A percentile compares a stretch with the other conserved stretches of the same genome.
Conservation (phyloP, 2,888 invertebrate species). For the Camponotus fellah region DNA sequence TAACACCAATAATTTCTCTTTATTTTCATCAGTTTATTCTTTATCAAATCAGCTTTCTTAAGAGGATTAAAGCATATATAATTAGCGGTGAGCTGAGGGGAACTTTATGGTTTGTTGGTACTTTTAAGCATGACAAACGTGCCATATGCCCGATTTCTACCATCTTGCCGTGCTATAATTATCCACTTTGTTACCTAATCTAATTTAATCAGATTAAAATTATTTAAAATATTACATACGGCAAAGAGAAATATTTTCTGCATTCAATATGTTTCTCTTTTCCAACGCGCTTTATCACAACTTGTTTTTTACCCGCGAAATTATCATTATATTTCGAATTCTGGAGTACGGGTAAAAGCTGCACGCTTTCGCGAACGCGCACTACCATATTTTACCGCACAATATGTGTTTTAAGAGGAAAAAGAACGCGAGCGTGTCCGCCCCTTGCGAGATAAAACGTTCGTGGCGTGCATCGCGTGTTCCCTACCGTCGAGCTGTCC, state of each 20-base stretch:
- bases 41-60: neutral
- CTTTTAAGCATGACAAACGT: slow-evolving; percentile 19
- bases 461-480: slow-evolving; percentile 49
- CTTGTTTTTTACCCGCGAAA: neutral
- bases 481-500: slow-evolving; percentile 32
- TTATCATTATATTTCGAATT: slow-evolving; percentile 40
- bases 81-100: neutral
- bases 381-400: slow-evolving; percentile 20
- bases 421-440: slow-evolving; percentile 34
- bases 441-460: slow-evolving; percentile 46
- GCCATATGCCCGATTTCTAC: neutral
- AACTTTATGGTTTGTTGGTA: slow-evolving; percentile 16
- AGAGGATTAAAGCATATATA: neutral
- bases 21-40: neutral
- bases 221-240: neutral
- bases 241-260: neutral
- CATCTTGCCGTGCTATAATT: neutral
- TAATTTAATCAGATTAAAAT: neutral
- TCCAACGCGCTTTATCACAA: neutral
- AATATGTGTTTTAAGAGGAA: slow-evolving; percentile 35
- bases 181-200: neutral
- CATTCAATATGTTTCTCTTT: neutral
- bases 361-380: slow-evolving; percentile 14
- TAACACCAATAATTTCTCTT: neutral
- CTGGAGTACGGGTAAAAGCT: slow-evolving; percentile 20